Conservation (phyloP, 1,140 invertebrate genomes). For the Pachyrhynchus sulphureomaculatus region DNA sequence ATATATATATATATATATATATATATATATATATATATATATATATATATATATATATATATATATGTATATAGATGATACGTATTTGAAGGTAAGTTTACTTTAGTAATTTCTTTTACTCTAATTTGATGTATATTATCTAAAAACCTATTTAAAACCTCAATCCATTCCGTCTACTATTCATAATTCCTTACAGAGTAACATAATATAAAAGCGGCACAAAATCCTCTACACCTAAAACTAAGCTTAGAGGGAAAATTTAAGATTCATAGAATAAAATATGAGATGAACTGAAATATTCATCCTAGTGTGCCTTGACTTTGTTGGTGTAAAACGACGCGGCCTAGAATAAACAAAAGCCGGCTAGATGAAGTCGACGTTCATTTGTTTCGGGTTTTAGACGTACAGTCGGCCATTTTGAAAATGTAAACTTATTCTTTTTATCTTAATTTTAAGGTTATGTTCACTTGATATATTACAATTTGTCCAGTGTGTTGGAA, state of each 20-base stretch:
- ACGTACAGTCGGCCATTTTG: slow-evolving; percentile 6
- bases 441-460: no score
- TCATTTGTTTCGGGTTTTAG: slow-evolving; percentile 5
- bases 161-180: slow-evolving; percentile 3
- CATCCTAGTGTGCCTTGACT: slow-evolving; percentile 43
- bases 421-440: background rate
- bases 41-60: no score
- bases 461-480: no score
- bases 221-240: slow-evolving; percentile 19
- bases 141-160: no score
- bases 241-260: slow-evolving; percentile 39
- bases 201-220: slow-evolving; percentile 30
- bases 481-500: no score
- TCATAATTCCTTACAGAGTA: slow-evolving; percentile 11
- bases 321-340: slow-evolving; percentile 28
- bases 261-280: slow-evolving; percentile 51
- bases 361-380: slow-evolving; percentile 7
- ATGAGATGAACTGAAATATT: slow-evolving; percentile 48
- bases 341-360: slow-evolving; percentile 37
- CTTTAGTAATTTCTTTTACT: no score
- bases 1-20: no score
- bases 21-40: no score
- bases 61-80: no score
- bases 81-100: no score
- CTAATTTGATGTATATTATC: no score